phyloP scores from a whole-genome alignment of 2,797 vertebrate genomes.

The Margarornis squamiger region DNA sequence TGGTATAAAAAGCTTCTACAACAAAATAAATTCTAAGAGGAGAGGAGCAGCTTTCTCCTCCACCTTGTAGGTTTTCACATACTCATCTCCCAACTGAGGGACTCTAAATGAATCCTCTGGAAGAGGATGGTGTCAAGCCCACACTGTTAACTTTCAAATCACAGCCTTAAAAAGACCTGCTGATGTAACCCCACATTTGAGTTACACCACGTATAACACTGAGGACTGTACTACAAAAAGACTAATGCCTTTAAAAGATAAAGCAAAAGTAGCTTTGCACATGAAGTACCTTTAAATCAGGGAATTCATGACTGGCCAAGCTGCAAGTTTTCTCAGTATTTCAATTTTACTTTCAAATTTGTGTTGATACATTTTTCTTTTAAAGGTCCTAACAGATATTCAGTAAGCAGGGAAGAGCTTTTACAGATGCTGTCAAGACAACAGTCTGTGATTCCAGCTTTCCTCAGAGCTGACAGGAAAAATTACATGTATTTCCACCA shows the following conservation, averaged over 20 bases:
- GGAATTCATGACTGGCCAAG: neutral
- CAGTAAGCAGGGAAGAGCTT: neutral
- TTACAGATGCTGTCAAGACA: neutral
- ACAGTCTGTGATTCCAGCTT: neutral
- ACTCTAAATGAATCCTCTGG: neutral
- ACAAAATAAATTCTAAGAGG: neutral
- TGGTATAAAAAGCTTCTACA: neutral
- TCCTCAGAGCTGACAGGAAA: neutral
- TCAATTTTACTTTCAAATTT: neutral
- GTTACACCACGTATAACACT: neutral
- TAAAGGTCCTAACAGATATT: neutral
- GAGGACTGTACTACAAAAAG: neutral
- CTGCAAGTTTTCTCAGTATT: neutral
- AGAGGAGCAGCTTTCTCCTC: neutral
- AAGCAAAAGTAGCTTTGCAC: neutral
- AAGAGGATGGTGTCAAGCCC: neutral
- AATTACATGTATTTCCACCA: neutral
- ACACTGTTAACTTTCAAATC: neutral
- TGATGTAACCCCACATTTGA: neutral
- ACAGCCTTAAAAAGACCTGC: neutral
- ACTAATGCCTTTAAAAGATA: neutral
- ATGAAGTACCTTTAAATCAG: neutral
- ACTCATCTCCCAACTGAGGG: rapidly evolving
- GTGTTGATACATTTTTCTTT: neutral
- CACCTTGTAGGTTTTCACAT: neutral